A percentile compares a stretch with the other conserved stretches of the same genome.
These are phyloP conservation scores for Umimayanthus chanpuru DNA, from an alignment of 92 coral and sea anemone genomes.

Conservation along the genomic window DNA sequence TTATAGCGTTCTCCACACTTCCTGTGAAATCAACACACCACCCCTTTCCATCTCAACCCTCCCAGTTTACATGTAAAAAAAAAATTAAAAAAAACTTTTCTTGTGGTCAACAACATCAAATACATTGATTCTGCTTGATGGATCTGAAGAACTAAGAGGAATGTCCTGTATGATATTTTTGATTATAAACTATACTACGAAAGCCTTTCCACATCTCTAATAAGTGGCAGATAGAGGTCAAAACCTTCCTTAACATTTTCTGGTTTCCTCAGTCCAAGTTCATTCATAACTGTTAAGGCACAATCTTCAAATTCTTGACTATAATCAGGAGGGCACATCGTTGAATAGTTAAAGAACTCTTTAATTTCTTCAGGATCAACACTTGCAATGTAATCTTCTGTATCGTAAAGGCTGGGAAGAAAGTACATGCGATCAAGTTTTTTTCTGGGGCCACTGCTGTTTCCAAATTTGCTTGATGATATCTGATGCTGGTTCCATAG, in stretches of 20 bases:
- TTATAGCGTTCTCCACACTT: neutral
- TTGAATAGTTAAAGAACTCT: conserved; percentile 24
- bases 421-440: conserved; percentile 60
- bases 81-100: no score
- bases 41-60: neutral
- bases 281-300: conserved; percentile 46
- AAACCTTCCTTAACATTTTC: conserved; percentile 6
- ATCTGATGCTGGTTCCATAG: conserved; percentile 54
- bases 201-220: no score
- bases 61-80: neutral
- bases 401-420: conserved; percentile 48
- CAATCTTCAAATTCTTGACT: conserved; percentile 29
- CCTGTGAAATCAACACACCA: neutral
- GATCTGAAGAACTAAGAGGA: no score
- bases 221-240: no score
- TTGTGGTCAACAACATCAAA: no score
- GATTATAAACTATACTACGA: no score
- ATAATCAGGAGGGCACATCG: conserved; percentile 35
- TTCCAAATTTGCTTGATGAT: conserved; percentile 58
- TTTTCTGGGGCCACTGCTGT: conserved; percentile 53
- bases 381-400: conserved; percentile 19
- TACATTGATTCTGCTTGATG: no score
- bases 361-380: neutral
- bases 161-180: no score
- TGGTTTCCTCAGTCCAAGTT: conserved; percentile 42